Conservation (phyloP, 2,113 vertebrate species). For the Hydrolagus affinis region DNA sequence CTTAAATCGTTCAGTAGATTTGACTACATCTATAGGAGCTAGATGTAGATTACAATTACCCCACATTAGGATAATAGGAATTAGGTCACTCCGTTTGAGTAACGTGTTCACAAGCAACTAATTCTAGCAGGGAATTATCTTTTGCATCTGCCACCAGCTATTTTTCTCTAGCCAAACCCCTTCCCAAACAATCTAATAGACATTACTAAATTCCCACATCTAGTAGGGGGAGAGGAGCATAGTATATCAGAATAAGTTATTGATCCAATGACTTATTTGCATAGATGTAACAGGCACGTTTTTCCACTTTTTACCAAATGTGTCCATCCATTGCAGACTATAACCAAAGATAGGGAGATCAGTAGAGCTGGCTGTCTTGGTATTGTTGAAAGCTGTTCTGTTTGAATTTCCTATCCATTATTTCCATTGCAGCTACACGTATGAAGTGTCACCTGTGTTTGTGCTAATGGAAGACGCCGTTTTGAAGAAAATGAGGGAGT, state of each 20-base stretch:
- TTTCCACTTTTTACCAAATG: not conserved
- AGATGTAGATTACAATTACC: not conserved
- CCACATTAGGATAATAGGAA: not conserved
- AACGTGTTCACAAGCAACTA: not conserved
- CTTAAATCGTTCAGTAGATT: too few species aligned
- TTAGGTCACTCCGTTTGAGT: not conserved
- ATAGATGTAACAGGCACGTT: not conserved
- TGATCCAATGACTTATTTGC: not conserved
- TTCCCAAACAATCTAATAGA: too few species aligned
- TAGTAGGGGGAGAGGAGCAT: not conserved
- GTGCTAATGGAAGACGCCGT: constrained; percentile 72
- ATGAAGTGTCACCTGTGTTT: constrained; percentile 77
- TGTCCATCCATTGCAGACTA: not conserved
- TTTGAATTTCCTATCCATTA: constrained; percentile 30
- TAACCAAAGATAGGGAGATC: too few species aligned
- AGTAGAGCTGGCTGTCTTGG: too few species aligned
- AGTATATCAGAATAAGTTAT: not conserved
- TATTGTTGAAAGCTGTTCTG: not conserved
- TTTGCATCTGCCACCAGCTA: not conserved
- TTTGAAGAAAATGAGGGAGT: constrained; percentile 73
- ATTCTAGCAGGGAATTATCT: not conserved
- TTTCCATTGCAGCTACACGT: constrained; percentile 66
- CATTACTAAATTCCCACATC: too few species aligned
- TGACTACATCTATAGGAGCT: too few species aligned
- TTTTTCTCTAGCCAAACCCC: not conserved